These are phyloP conservation scores for Coranthus polyacanthus DNA, from an alignment of 2,797 vertebrate genomes.

Conservation along the genomic window DNA sequence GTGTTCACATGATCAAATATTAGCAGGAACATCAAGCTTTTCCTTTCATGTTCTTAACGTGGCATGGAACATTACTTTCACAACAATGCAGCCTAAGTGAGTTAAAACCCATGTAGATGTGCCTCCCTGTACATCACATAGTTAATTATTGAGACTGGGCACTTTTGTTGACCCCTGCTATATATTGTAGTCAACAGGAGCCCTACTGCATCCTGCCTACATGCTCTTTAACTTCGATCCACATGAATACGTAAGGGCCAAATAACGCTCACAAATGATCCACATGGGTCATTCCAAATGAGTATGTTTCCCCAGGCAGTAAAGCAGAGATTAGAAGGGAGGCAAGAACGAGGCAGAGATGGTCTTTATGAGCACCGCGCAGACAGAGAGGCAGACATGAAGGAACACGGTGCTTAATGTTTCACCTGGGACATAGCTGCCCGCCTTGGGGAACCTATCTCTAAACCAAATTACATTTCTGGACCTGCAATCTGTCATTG, in stretches of 20 bases:
- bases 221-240: conserved; percentile 16
- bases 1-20: conserved; percentile 1
- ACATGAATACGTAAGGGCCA: conserved; percentile 26
- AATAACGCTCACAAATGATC: conserved; percentile 53
- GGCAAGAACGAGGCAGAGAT: conserved; percentile 14
- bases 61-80: conserved; percentile 2
- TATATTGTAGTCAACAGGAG: conserved; percentile 18
- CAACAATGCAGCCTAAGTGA: conserved; percentile 9
- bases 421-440: conserved; percentile 39
- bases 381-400: conserved; percentile 28
- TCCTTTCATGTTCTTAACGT: conserved; percentile 2
- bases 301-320: conserved; percentile 39
- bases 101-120: not conserved
- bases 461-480: conserved; percentile 58
- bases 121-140: not conserved
- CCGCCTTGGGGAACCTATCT: conserved; percentile 15
- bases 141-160: conserved; percentile 35
- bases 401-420: conserved; percentile 41
- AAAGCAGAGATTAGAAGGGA: conserved; percentile 18
- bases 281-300: conserved; percentile 47
- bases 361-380: conserved; percentile 23
- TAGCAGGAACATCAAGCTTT: not conserved
- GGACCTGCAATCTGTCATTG: conserved; percentile 14
- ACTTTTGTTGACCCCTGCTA: conserved; percentile 28
- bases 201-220: conserved; percentile 13